These are phyloP conservation scores for Eulemur rubriventer DNA, from an alignment of 2,797 vertebrate genomes.

Conservation along the genomic window DNA sequence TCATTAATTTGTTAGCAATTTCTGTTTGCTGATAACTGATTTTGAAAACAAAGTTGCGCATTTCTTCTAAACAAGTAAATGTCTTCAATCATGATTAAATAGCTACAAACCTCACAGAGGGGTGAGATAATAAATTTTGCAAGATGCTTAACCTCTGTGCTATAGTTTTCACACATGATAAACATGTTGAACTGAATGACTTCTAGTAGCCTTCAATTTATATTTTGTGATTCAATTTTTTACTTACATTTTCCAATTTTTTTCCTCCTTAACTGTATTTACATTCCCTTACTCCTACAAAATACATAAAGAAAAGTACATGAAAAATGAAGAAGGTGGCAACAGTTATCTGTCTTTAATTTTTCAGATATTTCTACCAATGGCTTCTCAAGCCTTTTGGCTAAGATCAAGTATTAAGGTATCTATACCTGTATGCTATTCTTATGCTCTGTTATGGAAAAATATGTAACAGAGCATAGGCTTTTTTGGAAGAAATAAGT, in stretches of 20 bases:
- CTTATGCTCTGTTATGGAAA: too few relatives aligned
- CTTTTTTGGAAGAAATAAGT: constrained; percentile 13
- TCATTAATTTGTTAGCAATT: neutral
- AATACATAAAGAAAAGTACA: neutral
- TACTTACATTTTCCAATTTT: neutral
- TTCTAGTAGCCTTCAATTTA: neutral
- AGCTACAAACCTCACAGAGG: neutral
- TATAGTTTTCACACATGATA: neutral
- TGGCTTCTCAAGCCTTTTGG: too few relatives aligned
- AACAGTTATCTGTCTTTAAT: neutral
- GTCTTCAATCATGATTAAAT: neutral
- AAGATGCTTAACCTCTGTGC: neutral
- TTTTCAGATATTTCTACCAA: neutral
- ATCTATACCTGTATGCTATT: neutral
- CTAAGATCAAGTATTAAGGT: too few relatives aligned
- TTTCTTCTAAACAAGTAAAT: neutral
- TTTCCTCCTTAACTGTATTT: neutral
- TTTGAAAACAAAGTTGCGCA: neutral
- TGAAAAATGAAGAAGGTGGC: neutral
- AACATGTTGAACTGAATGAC: neutral
- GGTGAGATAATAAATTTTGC: neutral
- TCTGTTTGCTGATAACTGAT: constrained; percentile 16
- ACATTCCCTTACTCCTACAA: neutral
- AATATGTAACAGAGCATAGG: neutral
- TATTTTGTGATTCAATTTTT: neutral